phyloP scores from a whole-genome alignment of 2,797 vertebrate species.

The Arctocebus calabarensis region DNA sequence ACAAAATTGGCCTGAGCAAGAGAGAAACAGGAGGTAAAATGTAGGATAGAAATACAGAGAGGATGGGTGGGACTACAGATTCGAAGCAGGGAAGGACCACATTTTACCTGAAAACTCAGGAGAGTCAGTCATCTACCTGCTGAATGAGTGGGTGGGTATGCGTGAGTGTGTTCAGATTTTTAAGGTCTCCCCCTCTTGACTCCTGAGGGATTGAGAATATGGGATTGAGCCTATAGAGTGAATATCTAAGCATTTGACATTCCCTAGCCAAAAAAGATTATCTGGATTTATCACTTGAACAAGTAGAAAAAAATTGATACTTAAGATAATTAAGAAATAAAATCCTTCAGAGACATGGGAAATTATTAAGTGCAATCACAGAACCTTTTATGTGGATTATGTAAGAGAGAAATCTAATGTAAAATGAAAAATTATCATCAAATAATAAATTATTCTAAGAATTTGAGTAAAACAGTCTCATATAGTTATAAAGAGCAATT shows the following conservation, averaged over 20 bases:
- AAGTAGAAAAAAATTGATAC: not conserved
- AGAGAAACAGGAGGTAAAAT: not conserved
- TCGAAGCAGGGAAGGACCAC: not conserved
- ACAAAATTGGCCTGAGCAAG: not conserved
- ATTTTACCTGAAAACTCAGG: not conserved
- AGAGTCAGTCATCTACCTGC: not conserved
- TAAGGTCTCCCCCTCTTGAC: not conserved
- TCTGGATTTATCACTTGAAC: not conserved
- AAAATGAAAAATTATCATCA: not conserved
- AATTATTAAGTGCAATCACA: not conserved
- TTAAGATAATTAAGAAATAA: not conserved
- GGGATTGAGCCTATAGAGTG: too few relatives aligned
- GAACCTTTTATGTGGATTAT: not conserved
- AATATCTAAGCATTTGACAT: not conserved
- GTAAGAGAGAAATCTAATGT: not conserved
- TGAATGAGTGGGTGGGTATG: accelerated
- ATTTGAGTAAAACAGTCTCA: not conserved
- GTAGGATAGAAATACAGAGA: not conserved
- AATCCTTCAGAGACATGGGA: not conserved
- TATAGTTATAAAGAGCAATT: not conserved
- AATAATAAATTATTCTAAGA: not conserved
- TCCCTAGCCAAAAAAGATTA: not conserved
- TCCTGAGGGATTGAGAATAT: not conserved
- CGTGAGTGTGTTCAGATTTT: not conserved
- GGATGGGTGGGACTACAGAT: not conserved